Evolutionary conservation across 2,113 vertebrate species (phyloP), one percentile per base, ranked within the genome.

Genomic region (Hippolais icterina): DNA sequence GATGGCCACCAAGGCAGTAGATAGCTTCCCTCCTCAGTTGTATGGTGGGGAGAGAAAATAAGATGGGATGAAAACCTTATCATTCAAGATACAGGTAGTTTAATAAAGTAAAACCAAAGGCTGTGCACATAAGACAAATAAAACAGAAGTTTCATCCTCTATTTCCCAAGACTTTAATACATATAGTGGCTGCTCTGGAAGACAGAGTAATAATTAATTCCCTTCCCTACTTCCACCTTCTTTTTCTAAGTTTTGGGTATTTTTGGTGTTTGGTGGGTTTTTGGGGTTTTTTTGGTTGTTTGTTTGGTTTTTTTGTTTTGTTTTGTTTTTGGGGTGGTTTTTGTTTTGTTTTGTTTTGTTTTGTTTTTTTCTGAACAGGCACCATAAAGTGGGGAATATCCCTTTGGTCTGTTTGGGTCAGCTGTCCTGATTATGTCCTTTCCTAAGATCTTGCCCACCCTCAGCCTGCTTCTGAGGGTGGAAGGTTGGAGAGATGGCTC

Each of bases 401-500:
- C 10, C 12, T 56, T 42, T 29, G 9, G 5, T 54, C 11, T 37
- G 7, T 74, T 80, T 66, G 29, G 4, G 17, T 68, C 46, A 54
- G 9, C 27, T 85, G 16, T 46, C n/a, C 44, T 59, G 33, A 16
- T 24, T 27, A 13, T 37, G 33, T 46, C 2, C 4, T 17, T 5
- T 60, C 21, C 41, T 27, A 49, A 61, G 27, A 10, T 54, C 23
- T 46, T 76, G 35, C 42, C 12, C 33, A 46, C 3, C 5, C 6
- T 17, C 47, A 56, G 47, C 9, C 22, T 54, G 4, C 15, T 54
- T 47, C 9, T 66, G 46, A 28, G 15, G 22, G 8, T 23, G 2
- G 5, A 60, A 47, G 2, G 0, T 5, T 33, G 60, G 25, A 54
- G 44, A 31, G 12, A 52, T 18, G 29, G 12, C 1, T 0, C 11